Evolutionary conservation across 2,797 vertebrate species (phyloP).

Genomic region (Oryzias dopingdopingensis): DNA sequence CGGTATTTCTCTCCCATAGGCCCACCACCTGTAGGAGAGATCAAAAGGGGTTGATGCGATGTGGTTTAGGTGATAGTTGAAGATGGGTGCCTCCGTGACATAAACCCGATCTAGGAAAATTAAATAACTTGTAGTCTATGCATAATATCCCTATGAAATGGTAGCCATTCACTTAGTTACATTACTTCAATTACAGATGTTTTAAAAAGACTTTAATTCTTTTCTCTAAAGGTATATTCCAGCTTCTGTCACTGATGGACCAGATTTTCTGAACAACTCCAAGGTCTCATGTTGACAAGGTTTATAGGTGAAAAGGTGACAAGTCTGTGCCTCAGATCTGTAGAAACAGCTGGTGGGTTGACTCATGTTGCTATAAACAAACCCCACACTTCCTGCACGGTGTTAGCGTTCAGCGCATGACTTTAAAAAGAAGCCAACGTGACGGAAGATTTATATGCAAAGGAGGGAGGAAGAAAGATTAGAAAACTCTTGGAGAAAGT

Average conservation of each 20-base stretch:
- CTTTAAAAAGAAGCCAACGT: slow-evolving; percentile 9
- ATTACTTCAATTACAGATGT: no score
- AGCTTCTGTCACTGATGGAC: slow-evolving; percentile 53
- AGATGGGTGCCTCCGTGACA: no score
- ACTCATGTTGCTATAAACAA: slow-evolving; percentile 55
- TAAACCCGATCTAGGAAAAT: no score
- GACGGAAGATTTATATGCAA: slow-evolving; percentile 8
- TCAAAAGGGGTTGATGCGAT: no score
- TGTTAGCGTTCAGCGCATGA: slow-evolving; percentile 48
- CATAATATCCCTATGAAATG: neutral
- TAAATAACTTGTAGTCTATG: no score
- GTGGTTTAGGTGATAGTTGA: no score
- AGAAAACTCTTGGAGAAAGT: no score
- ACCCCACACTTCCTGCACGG: slow-evolving; percentile 28
- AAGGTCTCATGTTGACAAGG: slow-evolving; percentile 65
- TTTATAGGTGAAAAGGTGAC: slow-evolving; percentile 52
- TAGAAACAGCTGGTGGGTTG: slow-evolving; percentile 49
- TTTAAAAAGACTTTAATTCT: slow-evolving; percentile 36
- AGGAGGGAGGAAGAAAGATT: slow-evolving; percentile 15
- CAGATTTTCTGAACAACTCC: slow-evolving; percentile 45
- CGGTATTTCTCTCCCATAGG: no score
- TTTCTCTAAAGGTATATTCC: slow-evolving; percentile 31
- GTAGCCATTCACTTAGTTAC: no score
- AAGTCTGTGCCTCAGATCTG: slow-evolving; percentile 52
- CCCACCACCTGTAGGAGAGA: no score